Evolutionary conservation across 64 coral and sea anemone genomes (phyloP), one percentile per base, ranked within the genome.

Genomic region (Dendronephthya gigantea): DNA sequence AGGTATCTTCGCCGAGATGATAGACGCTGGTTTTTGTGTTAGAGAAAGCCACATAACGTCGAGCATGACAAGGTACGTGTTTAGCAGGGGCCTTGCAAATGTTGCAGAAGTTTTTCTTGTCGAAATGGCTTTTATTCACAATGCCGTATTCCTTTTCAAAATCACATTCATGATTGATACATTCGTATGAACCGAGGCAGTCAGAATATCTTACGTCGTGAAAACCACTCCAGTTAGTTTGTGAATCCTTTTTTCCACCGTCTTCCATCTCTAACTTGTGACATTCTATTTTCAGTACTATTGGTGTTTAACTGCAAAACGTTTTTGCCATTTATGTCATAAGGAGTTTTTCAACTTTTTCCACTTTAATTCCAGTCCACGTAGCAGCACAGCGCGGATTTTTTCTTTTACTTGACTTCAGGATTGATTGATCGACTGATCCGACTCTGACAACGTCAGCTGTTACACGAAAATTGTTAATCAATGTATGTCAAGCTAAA

Each of bases 61-160:
- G 23, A 52, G 84, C 88, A 85, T 59, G 1, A 84, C 39, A 40
- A 36, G 72, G 50, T 85, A 85, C 1, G 41, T 82, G 85, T 10
- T 85, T 41, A 16, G 48, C 52, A 38, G 47, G 68, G 28, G 16
- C 40, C 68, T 83, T 51, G 50, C 86, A 88, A 38, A 49, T 48
- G 19, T 66, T 66, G 6, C n/a, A n/a, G n/a, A n/a, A n/a, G n/a
- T 15, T 88, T 50, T 82, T 82, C 40, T 82, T 88, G 9, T 88
- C 68, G 22, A 88, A 88, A 27, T 88, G 86, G 27, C 66, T 87
- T 22, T 45, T 35, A 35, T 88, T 88, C 12, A 56, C 41, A 8
- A 88, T 72, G 48, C 86, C 68, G 38, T 49, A 88, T 69, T 88
- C 72, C 48, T 31, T 85, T 82, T 86, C 85, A 68, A 85, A 90